A percentile compares a stretch with the other conserved stretches of the same genome.
These are phyloP conservation scores for Sus scrofa DNA, from an alignment of 2,113 vertebrate genomes.

Conservation along the genomic window DNA sequence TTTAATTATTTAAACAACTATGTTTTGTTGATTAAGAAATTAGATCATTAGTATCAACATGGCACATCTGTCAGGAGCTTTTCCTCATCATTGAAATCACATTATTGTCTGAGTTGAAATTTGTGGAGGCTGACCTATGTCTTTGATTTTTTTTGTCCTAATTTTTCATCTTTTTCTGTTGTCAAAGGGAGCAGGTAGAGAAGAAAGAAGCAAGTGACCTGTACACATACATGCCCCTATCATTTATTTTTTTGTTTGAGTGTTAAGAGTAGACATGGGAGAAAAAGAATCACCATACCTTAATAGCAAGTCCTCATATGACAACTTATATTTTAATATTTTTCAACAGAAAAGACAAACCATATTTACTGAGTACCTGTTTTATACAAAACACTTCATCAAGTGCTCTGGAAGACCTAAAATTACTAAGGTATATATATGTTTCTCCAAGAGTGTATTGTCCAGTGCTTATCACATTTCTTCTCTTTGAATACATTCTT, in stretches of 20 bases:
- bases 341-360: not conserved
- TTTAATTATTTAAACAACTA: conserved; percentile 1
- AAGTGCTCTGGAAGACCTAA: not conserved
- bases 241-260: not conserved
- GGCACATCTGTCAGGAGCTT: not conserved
- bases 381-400: not conserved
- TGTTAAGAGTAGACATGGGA: not conserved
- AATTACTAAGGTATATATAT: not conserved
- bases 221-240: not conserved
- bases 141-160: not conserved
- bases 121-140: not conserved
- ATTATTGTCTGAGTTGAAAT: not conserved
- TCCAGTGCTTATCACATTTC: not conserved
- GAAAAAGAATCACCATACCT: not conserved
- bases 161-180: not conserved
- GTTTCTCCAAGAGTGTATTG: not conserved
- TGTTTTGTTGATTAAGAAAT: conserved; percentile 57
- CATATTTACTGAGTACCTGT: not conserved
- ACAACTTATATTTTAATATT: not conserved
- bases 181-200: not conserved
- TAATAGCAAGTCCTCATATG: not conserved
- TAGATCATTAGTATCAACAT: conserved; percentile 12
- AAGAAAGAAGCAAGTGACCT: not conserved
- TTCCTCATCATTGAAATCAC: not conserved
- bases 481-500: not conserved